phyloP scores from a whole-genome alignment of 2,797 vertebrate species.

The Ceryle rudis region DNA sequence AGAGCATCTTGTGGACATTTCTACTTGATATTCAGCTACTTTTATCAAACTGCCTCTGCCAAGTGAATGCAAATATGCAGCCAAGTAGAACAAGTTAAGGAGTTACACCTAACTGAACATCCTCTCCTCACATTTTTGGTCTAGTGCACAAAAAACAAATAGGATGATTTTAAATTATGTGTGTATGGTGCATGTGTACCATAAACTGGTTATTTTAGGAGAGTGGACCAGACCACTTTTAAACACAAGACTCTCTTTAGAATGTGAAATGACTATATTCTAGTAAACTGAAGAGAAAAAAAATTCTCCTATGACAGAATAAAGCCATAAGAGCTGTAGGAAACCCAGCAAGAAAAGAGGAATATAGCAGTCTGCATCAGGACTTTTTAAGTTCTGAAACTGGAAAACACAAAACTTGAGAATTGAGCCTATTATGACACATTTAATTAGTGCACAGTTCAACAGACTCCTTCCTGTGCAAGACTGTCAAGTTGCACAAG shows the following conservation, averaged over 20 bases:
- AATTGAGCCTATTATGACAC: background rate
- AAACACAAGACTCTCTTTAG: background rate
- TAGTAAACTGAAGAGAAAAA: background rate
- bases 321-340: background rate
- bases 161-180: background rate
- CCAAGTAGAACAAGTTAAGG: background rate
- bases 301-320: background rate
- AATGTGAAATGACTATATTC: background rate
- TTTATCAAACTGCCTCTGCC: background rate
- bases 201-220: background rate
- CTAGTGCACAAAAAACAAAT: background rate
- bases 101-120: background rate
- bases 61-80: background rate
- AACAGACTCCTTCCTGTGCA: background rate
- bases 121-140: background rate
- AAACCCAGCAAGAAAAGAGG: background rate
- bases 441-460: background rate
- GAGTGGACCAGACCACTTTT: background rate
- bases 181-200: background rate
- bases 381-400: background rate
- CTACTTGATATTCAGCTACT: background rate
- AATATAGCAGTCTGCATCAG: background rate
- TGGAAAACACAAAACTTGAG: background rate
- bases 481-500: background rate
- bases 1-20: background rate